Evolutionary conservation across 2,888 invertebrate species (phyloP).

Genomic region (Drosophila monieri): DNA sequence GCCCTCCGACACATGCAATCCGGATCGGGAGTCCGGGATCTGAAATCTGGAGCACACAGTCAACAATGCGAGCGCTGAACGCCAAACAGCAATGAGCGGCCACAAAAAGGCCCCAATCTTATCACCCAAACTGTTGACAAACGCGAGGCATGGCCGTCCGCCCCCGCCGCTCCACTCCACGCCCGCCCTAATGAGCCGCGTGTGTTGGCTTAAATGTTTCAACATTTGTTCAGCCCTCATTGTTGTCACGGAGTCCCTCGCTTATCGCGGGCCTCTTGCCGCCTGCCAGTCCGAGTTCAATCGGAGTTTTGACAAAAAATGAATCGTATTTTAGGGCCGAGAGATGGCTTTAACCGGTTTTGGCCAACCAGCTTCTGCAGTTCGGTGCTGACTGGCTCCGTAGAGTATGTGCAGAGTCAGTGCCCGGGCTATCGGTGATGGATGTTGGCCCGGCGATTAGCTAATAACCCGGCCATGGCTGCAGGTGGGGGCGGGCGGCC

Average conservation of each 20-base stretch:
- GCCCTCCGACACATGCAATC: not conserved
- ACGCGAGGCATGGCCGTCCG: not conserved
- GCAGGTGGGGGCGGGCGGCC: not conserved
- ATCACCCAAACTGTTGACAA: conserved; percentile 40
- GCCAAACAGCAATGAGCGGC: conserved; percentile 2
- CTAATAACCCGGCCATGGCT: conserved; percentile 35
- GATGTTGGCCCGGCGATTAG: conserved; percentile 60
- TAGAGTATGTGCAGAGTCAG: no score
- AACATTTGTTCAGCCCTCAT: conserved; percentile 25
- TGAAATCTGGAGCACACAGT: conserved; percentile 9
- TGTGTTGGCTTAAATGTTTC: conserved; percentile 46
- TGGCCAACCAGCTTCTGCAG: no score
- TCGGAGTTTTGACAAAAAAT: not conserved
- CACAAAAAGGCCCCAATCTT: conserved; percentile 31
- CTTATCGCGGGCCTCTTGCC: not conserved
- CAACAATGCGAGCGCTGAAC: not conserved
- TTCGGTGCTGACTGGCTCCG: no score
- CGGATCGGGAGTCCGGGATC: conserved; percentile 12
- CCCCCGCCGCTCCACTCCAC: no score
- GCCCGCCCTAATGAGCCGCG: conserved; percentile 26
- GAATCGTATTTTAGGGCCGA: not conserved
- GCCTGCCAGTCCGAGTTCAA: not conserved
- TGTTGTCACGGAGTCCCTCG: conserved; percentile 29
- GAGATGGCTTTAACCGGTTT: no score
- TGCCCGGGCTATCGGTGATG: conserved; percentile 49